Conservation (phyloP, 2,797 vertebrate genomes). For the Salarias fasciatus region DNA sequence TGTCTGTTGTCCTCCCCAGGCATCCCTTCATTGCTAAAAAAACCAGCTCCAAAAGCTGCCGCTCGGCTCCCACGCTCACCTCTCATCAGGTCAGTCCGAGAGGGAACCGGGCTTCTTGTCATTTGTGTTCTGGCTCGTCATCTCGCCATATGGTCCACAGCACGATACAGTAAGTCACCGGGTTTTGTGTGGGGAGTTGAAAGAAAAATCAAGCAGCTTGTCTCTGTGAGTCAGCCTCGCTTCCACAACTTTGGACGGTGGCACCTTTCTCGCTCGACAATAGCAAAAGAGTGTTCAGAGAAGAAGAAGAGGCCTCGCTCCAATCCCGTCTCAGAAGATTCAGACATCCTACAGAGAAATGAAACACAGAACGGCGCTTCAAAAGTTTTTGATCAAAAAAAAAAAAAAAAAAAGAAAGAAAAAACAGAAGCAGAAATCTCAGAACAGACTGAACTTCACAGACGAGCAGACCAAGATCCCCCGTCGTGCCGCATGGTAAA, state of each 20-base stretch:
- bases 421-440: neutral
- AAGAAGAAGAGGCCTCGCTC: slow-evolving; percentile 20
- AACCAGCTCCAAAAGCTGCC: slow-evolving; percentile 14
- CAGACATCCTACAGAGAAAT: neutral
- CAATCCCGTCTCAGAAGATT: slow-evolving; percentile 14
- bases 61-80: slow-evolving; percentile 4
- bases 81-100: slow-evolving; percentile 1
- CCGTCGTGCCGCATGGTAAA: slow-evolving; percentile 35
- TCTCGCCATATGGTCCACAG: slow-evolving; percentile 26
- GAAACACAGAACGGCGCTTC: slow-evolving; percentile 10
- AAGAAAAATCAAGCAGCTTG: slow-evolving; percentile 33
- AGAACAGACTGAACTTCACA: slow-evolving; percentile 21
- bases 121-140: slow-evolving; percentile 11
- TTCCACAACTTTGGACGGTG: no score
- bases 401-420: neutral
- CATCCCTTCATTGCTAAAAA: slow-evolving; percentile 10
- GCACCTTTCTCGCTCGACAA: no score
- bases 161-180: slow-evolving; percentile 27
- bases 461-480: slow-evolving; percentile 11
- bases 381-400: slow-evolving; percentile 37
- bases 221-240: slow-evolving; percentile 18
- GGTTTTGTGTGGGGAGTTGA: slow-evolving; percentile 13
- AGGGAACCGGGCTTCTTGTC: slow-evolving; percentile 22
- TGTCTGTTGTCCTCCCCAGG: neutral
- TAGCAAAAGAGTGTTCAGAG: slow-evolving; percentile 38